A percentile compares a stretch with the other conserved stretches of the same genome.
phyloP scores from a whole-genome alignment of 2,888 invertebrate genomes.

The Drosophila quinaria region DNA sequence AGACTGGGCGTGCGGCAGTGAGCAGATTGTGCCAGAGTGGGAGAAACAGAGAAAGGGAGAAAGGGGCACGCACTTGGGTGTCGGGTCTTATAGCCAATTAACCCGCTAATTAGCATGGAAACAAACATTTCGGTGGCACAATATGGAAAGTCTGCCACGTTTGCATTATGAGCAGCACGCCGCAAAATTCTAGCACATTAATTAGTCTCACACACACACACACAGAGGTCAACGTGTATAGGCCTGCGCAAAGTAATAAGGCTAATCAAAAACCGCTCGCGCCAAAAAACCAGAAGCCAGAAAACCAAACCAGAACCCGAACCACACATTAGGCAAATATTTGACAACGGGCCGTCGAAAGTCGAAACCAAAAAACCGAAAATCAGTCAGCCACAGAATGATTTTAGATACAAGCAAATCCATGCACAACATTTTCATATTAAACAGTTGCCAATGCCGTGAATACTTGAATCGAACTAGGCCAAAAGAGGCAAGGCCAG shows the following conservation, averaged over 20 bases:
- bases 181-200: constrained; percentile 70
- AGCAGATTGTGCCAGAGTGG: background rate
- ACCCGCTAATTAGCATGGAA: constrained; percentile 80
- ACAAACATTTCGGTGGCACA: constrained; percentile 53
- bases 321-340: constrained; percentile 79
- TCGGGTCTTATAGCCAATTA: constrained; percentile 73
- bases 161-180: constrained; percentile 46
- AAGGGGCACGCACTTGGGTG: constrained; percentile 31
- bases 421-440: constrained; percentile 52
- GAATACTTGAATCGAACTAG: constrained; percentile 6
- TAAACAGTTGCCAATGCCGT: constrained; percentile 29
- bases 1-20: background rate
- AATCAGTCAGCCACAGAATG: constrained; percentile 75
- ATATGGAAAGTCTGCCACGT: constrained; percentile 56
- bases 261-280: constrained; percentile 78
- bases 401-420: constrained; percentile 74
- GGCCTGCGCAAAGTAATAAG: constrained; percentile 73
- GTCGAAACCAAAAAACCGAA: constrained; percentile 57
- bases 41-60: background rate
- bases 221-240: background rate
- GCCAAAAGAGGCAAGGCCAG: background rate
- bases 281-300: constrained; percentile 45
- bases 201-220: constrained; percentile 56
- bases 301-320: constrained; percentile 48
- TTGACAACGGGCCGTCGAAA: constrained; percentile 61